Evolutionary conservation across 2,797 vertebrate species (phyloP), one percentile per base, ranked within the genome.

Genomic region (Gouania willdenowi): DNA sequence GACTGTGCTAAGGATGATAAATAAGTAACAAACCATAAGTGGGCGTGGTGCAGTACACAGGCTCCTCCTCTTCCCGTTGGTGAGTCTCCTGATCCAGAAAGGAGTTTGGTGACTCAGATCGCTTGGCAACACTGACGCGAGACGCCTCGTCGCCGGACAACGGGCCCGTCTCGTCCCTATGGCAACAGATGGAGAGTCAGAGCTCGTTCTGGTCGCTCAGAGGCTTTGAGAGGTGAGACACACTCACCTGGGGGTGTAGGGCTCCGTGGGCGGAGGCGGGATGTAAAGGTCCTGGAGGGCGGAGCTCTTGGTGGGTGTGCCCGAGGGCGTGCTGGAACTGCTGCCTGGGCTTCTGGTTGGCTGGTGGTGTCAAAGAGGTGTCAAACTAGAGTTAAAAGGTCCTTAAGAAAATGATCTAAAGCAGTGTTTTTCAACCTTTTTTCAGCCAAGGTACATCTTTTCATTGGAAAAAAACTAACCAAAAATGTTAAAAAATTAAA

Each of bases 231-330:
- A 5, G 4, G 26, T 4, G 7, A 6, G 6, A 4, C 1, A 7
- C 9, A 25, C 8, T n/a, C 63, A 98, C 96, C 95, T 95, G 68
- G 96, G 96, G 55, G 90, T 84, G 70, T 98, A 99, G 0, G 96
- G 96, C 61, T 98, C 95, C 42, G 89, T 71, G 3, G 96, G 96
- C 33, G 96, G 96, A 61, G 96, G 96, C 0, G 96, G 96, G 56
- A 99, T 98, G 80, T 91, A 97, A 18, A 99, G 93, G 48, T 98
- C 95, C 65, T 96, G 95, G 16, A 99, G 93, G 26, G 96, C 96
- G 15, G 94, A 93, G 77, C 87, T 98, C 61, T 98, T 97, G 58
- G 94, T 95, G 66, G 95, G 95, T 0, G 96, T 97, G 61, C 92
- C 92, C 36, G 93, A 92, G 54, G 95, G 95, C 0, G 96, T 98